Conservation (phyloP, 2,113 vertebrate genomes). For the Anguilla japonica region DNA sequence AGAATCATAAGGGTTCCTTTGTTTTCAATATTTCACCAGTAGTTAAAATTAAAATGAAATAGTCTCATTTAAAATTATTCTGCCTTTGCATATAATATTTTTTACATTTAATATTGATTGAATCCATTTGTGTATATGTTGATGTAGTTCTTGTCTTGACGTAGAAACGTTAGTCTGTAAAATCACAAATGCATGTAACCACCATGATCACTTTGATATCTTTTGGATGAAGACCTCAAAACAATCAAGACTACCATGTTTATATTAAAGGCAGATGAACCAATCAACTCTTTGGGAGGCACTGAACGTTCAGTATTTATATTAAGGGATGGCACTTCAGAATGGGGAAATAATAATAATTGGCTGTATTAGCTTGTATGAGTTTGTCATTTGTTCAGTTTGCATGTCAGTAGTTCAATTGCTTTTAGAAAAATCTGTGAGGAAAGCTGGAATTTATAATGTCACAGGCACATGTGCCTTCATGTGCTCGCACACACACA, state of each 20-base stretch:
- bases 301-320: neutral
- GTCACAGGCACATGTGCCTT: too few relatives aligned
- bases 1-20: too few relatives aligned
- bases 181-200: neutral
- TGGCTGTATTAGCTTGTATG: too few relatives aligned
- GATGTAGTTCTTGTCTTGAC: neutral
- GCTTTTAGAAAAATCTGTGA: neutral
- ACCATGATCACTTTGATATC: neutral
- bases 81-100: too few relatives aligned
- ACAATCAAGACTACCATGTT: constrained; percentile 13
- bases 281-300: neutral
- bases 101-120: neutral
- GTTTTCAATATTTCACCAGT: too few relatives aligned
- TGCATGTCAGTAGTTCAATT: neutral
- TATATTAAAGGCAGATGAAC: constrained; percentile 14
- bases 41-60: too few relatives aligned
- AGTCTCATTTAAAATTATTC: too few relatives aligned
- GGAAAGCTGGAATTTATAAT: neutral
- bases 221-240: constrained; percentile 11
- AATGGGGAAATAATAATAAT: too few relatives aligned
- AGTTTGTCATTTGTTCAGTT: too few relatives aligned
- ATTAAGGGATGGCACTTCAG: neutral
- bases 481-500: too few relatives aligned
- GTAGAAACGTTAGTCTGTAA: neutral
- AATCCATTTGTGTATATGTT: neutral